Base-by-base conservation (phyloP, 2,113 vertebrate genomes). In the Lophura nycthemera region DNA sequence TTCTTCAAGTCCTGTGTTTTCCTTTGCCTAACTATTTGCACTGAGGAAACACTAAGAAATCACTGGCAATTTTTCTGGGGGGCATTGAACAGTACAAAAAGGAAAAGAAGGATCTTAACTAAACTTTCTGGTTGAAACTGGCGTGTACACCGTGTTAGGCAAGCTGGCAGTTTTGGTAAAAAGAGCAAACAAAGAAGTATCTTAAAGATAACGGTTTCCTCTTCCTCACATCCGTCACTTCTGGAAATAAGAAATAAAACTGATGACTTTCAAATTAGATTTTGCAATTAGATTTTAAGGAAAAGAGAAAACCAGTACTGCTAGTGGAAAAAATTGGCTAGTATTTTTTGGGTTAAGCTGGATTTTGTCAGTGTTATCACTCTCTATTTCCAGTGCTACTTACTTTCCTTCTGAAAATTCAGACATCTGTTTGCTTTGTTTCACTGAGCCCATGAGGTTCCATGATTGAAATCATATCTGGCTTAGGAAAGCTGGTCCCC, bases 381-480 rank as follows among this genome's bases (percentile, higher is more conserved):
- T 95, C 54, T 66, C 48, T 89, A 66, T 84, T 95, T 92, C 77
- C 52, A 81, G 65, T 91, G 56, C 81, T 76, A 63, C 27, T 83
- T 76, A 63, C 25, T 69, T 67, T 96, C 38, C 38, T 94, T 83
- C 52, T 21, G 86, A 94, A 94, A 50, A 85, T 96, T 93, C 78
- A 84, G 96, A 94, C 97, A 97, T 95, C 92, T 97, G 95, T 95
- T 97, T 93, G 30, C 86, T 83, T 92, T 90, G 87, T 96, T 91
- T 96, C 83, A 81, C 42, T 64, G 86, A 97, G 82, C 92, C 69
- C 61, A 32, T 78, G 78, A 95, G 57, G 64, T 93, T 66, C 45
- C 50, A 91, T 45, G 74, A 34, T 66, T 92, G 43, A 93, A 96
- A 93, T 90, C 57, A 92, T 45, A 60, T 63, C 86, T 92, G 78